phyloP scores from a whole-genome alignment of 2,888 invertebrate species.

The Cheilosia impressa region DNA sequence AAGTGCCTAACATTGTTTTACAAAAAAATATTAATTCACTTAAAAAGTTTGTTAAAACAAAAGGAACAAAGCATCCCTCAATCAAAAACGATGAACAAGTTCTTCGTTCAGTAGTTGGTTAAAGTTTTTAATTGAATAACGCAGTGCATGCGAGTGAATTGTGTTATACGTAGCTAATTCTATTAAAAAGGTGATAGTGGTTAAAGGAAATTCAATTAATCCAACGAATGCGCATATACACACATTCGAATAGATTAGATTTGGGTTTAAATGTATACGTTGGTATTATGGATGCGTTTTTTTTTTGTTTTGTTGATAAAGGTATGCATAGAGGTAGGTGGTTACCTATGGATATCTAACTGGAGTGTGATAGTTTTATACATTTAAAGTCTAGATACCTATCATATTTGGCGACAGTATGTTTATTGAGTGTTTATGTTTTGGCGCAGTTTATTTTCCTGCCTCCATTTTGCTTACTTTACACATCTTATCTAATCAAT shows the following conservation, averaged over 20 bases:
- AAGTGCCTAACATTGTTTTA: neutral
- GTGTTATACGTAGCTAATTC: conserved; percentile 51
- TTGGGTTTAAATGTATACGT: conserved; percentile 30
- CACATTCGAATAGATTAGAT: conserved; percentile 53
- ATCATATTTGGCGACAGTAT: neutral
- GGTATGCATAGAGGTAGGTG: too few relatives aligned
- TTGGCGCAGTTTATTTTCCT: neutral
- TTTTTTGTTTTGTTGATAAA: conserved; percentile 24
- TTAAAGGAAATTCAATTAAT: conserved; percentile 67
- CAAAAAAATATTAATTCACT: neutral
- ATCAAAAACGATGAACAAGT: neutral
- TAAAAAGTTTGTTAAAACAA: conserved; percentile 8
- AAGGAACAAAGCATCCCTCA: neutral
- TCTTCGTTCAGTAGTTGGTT: conserved; percentile 15
- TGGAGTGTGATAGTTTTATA: conserved; percentile 4
- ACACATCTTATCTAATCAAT: conserved; percentile 1
- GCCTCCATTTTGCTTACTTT: neutral
- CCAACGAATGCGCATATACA: conserved; percentile 35
- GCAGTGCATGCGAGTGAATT: conserved; percentile 22
- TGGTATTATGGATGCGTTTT: conserved; percentile 9
- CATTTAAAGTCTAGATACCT: neutral
- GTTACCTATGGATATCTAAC: neutral
- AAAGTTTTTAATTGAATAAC: conserved; percentile 66
- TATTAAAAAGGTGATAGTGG: conserved; percentile 63
- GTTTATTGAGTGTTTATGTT: neutral